phyloP scores from a whole-genome alignment of 2,113 vertebrate genomes.

The Saguinus imperator region DNA sequence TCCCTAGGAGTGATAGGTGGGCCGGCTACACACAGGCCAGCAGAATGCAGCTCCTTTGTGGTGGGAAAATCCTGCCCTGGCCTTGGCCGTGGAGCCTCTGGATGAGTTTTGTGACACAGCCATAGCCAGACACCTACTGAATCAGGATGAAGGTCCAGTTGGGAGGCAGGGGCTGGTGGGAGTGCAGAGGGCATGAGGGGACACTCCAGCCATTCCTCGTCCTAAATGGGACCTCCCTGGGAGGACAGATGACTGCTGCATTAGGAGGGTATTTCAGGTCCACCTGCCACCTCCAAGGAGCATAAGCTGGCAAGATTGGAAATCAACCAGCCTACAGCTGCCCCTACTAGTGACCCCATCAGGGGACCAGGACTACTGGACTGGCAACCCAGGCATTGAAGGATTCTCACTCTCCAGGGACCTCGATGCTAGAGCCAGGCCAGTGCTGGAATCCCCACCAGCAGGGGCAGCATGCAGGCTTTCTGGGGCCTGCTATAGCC shows the following conservation, averaged over 20 bases:
- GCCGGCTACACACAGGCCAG: too few species aligned
- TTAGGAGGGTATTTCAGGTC: neutral
- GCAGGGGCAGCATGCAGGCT: accelerated
- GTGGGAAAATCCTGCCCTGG: neutral
- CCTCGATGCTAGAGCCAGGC: accelerated
- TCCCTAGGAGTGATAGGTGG: neutral
- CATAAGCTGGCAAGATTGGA: neutral
- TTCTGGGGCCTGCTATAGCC: too few species aligned
- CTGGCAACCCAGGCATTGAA: neutral
- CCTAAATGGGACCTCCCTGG: neutral
- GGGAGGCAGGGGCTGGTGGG: neutral
- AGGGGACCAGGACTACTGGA: neutral
- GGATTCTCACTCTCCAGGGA: accelerated
- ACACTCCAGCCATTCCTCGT: neutral
- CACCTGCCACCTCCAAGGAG: neutral
- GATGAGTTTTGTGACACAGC: neutral
- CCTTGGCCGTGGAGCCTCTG: neutral
- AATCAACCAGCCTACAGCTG: neutral
- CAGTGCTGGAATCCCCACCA: neutral
- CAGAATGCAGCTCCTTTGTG: neutral
- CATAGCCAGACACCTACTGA: neutral
- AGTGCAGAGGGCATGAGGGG: neutral
- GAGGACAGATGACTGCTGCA: neutral
- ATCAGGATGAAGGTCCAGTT: too few species aligned
- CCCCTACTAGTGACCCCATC: neutral